Conservation (phyloP, 2,113 vertebrate genomes). For the Willisornis vidua region DNA sequence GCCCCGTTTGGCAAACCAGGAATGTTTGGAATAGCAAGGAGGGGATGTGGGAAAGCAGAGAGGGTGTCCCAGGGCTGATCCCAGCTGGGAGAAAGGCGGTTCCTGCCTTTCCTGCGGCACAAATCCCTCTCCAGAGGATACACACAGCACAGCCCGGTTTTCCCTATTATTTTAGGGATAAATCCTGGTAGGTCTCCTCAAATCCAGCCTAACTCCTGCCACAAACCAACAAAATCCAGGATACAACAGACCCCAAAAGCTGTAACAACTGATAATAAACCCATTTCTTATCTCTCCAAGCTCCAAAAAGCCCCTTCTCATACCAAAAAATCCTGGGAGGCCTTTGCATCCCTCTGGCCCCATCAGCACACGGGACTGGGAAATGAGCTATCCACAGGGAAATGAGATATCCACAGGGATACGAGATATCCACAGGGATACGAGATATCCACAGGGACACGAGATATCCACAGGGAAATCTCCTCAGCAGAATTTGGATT, state of each 20-base stretch:
- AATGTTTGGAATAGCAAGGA: not conserved
- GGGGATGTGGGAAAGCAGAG: fast-evolving
- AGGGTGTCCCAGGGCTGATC: fast-evolving
- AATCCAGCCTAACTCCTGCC: not conserved
- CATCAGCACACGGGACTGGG: fast-evolving
- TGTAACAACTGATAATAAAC: not conserved
- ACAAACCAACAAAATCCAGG: not conserved
- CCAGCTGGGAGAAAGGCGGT: fast-evolving
- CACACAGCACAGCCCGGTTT: not conserved
- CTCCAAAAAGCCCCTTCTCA: not conserved
- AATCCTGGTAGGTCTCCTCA: not conserved
- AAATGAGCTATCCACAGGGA: fast-evolving
- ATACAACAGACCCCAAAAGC: not conserved
- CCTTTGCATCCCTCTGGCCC: not conserved
- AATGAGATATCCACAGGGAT: fast-evolving
- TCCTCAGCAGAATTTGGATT: not conserved
- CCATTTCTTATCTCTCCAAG: not conserved
- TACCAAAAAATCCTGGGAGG: not conserved
- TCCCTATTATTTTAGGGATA: not conserved
- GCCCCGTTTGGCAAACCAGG: not conserved
- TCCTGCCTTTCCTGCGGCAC: fast-evolving
- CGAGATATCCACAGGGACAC: not conserved
- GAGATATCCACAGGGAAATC: too few species aligned
- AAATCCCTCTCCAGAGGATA: too few species aligned
- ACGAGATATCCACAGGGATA: fast-evolving